Base-by-base conservation (phyloP, 2,888 invertebrate genomes). In the Caenorhabditis sp. region DNA sequence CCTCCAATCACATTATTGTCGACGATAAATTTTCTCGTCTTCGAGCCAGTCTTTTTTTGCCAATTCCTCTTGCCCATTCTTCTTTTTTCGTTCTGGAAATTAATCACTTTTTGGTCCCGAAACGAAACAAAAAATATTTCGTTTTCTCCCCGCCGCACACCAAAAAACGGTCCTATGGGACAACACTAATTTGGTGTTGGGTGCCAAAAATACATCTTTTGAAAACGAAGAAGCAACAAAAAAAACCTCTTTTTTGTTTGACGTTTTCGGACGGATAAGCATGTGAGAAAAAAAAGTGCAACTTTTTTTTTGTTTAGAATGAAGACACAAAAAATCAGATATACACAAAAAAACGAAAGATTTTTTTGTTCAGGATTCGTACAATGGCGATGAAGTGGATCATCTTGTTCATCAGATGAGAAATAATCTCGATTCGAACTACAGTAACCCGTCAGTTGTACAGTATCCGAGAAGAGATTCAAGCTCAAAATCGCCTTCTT, bases 371-470 rank as follows among this genome's bases (percentile, higher is more conserved):
- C 73, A 79, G 79, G 63, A 76, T 27, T 71, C 78, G 0, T 80
- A 74, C 64, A 71, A 74, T 59, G 77, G 77, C 21, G 80, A 80
- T 74, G 77, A 80, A 62, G 80, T 80, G 63, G 80, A 80, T 68
- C 69, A 69, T 59, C 75, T 80, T 64, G 80, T 80, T 12, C 67
- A 71, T 51, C 80, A 77, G 75, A 78, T 80, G 78, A 66, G 69
- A 62, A 73, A 64, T 37, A 67, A 71, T 57, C 66, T 77, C 19
- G 14, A 24, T 1, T 6, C 23, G 1, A 49, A 6, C 31, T 31
- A 55, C 37, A 37, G 37, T 27, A 36, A 26, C 31, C 60, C 43
- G 14, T 43, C 43, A 43, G 43, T 72, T 49, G 67, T 72, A 36
- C 67, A 72, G 63, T 72, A 68, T 51, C 72, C 72, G 17, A 64